Base-by-base conservation (phyloP, 2,113 vertebrate genomes). In the Hyperopisus bebe region DNA sequence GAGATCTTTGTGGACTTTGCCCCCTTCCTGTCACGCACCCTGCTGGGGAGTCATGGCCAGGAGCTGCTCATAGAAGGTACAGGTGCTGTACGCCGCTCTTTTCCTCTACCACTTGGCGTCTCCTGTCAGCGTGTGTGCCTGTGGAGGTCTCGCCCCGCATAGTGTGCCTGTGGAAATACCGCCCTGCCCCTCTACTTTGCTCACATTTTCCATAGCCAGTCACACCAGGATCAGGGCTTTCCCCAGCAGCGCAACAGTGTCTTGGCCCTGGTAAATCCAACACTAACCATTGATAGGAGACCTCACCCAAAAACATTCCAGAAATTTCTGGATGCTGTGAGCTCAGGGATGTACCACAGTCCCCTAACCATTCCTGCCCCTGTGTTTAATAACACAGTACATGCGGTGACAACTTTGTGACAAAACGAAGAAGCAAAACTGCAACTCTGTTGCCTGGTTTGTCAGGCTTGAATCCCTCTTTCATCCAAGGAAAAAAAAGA, bases 1-100 rank as follows among this genome's bases (percentile, higher is more conserved):
- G 98, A 99, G 96, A 99, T 99, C 92, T 99, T 99, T 94, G 98
- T 99, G 95, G 98, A 99, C 94, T 99, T 99, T 94, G 98, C 98
- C 2, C 98, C 98, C 84, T 99, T 99, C 95, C 95, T 99, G 44
- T 99, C 98, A 58, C 95, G 98, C 91, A 99, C 98, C 1, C 94
- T 99, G 93, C 94, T 99, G 94, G 98, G 98, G 94, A 99, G 98
- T 94, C 98, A 99, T 93, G 98, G 98, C 95, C 98, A 99, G 97
- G 98, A 99, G 92, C 96, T 99, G 93, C 96, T 99, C 95, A 99
- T 99, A 96, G 98, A 99, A 99, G 98, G 98, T 99, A 99, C 94
- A 96, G 93, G 96, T 97, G 95, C 95, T 96, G 94, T 96, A 97
- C 91, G 62, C 86, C 35, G 53, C 21, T 88, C 86, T 50, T 55